Percentiles rank a stretch among this genome's conserved stretches.
Conservation (phyloP, 2,888 invertebrate species). For the Dermolepida albohirtum region DNA sequence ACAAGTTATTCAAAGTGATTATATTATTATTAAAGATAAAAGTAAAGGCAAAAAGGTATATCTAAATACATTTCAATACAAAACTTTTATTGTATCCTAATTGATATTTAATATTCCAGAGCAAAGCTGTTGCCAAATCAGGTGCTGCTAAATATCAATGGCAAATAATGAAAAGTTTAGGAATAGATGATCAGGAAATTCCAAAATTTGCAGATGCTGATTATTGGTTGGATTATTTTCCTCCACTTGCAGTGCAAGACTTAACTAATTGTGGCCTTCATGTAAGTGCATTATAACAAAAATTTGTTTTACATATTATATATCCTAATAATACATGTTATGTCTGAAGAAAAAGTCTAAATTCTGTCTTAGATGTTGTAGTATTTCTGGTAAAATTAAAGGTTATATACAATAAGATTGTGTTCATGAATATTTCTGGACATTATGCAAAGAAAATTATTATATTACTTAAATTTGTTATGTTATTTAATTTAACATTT, state of each 20-base stretch:
- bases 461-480: no score
- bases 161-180: conserved; percentile 98
- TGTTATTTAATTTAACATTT: no score
- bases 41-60: conserved; percentile 88
- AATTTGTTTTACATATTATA: no score
- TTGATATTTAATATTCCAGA: conserved; percentile 67
- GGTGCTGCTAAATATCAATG: conserved; percentile 94
- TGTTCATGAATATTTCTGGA: no score
- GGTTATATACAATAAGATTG: no score
- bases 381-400: no score
- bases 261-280: conserved; percentile 90
- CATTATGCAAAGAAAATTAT: no score
- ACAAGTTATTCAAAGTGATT: conserved; percentile 67
- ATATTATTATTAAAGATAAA: conserved; percentile 80
- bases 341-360: no score
- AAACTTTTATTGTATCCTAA: background rate
- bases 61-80: background rate
- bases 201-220: conserved; percentile 88
- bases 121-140: conserved; percentile 94
- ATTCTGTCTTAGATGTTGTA: no score
- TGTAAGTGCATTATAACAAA: conserved; percentile 68
- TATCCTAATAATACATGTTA: no score
- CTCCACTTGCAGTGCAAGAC: conserved; percentile 88
- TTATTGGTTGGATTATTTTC: conserved; percentile 98
- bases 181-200: conserved; percentile 92